Conservation (phyloP, 2,113 vertebrate genomes). For the Apistogramma diplotaenia region DNA sequence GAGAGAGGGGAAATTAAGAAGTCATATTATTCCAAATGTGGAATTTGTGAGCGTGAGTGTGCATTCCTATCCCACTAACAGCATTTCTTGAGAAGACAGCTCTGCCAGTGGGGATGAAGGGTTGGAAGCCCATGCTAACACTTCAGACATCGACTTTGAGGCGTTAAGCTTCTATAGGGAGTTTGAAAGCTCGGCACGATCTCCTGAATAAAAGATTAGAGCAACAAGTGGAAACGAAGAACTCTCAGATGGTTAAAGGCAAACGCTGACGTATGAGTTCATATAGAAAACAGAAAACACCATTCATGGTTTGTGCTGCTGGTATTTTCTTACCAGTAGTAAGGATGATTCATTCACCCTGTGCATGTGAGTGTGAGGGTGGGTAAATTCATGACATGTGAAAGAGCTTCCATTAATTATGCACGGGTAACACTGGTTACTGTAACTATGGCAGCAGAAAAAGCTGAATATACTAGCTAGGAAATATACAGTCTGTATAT, state of each 20-base stretch:
- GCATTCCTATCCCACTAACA: constrained; percentile 68
- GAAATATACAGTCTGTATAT: not conserved
- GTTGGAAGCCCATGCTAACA: not conserved
- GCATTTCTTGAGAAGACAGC: constrained; percentile 62
- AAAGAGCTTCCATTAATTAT: not conserved
- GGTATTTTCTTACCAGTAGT: not conserved
- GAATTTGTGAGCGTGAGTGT: constrained; percentile 66
- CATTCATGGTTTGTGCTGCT: not conserved
- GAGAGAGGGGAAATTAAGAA: constrained; percentile 29
- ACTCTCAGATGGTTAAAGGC: not conserved
- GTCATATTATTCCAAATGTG: constrained; percentile 58
- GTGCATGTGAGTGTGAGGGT: not conserved
- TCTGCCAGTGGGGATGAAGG: not conserved
- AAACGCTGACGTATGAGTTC: not conserved
- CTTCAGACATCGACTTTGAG: constrained; percentile 11
- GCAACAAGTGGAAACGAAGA: constrained; percentile 20
- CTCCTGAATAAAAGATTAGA: constrained; percentile 48
- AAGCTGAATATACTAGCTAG: not conserved
- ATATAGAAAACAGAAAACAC: constrained; percentile 7
- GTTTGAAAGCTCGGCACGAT: constrained; percentile 6
- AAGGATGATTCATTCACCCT: not conserved
- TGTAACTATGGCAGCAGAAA: not conserved
- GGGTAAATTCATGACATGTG: not conserved
- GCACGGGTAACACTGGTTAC: too few species aligned
- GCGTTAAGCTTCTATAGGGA: constrained; percentile 1